Conservation (phyloP, 2,888 invertebrate species). For the Xestoiulus laeticollis region DNA sequence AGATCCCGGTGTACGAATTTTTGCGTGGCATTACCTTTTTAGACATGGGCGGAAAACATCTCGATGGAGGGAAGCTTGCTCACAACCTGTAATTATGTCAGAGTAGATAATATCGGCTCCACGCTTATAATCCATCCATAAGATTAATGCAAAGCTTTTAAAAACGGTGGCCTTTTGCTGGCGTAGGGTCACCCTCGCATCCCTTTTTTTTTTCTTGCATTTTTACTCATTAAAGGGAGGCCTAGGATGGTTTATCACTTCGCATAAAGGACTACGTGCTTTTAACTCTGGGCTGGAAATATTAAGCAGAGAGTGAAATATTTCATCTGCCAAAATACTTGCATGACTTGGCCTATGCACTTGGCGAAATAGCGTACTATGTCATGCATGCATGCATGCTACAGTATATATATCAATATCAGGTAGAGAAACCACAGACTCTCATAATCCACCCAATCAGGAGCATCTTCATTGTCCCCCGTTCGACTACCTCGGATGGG, state of each 20-base stretch:
- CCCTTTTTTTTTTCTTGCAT: neutral
- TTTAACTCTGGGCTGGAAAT: slow-evolving; percentile 30
- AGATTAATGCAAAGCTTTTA: slow-evolving; percentile 41
- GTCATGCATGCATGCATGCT: neutral
- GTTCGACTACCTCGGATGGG: neutral
- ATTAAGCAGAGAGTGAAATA: neutral
- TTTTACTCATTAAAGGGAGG: slow-evolving; percentile 27
- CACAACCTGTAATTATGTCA: slow-evolving; percentile 32
- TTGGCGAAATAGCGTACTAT: neutral
- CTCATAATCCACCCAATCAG: neutral
- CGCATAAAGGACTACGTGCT: slow-evolving; percentile 28
- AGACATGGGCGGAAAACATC: slow-evolving; percentile 23
- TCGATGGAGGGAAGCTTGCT: slow-evolving; percentile 2
- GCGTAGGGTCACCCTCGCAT: slow-evolving; percentile 6
- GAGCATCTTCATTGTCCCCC: neutral
- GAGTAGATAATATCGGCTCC: slow-evolving; percentile 39
- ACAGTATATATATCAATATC: neutral
- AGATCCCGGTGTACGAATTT: neutral
- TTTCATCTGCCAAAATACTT: slow-evolving; percentile 18
- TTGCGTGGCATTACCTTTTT: neutral
- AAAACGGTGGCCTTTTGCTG: slow-evolving; percentile 38
- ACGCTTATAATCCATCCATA: slow-evolving; percentile 34
- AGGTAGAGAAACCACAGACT: neutral
- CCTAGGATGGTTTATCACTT: neutral
- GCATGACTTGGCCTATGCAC: slow-evolving; percentile 21